phyloP scores from a whole-genome alignment of 1,140 invertebrate species.

The Plectus sambesii region DNA sequence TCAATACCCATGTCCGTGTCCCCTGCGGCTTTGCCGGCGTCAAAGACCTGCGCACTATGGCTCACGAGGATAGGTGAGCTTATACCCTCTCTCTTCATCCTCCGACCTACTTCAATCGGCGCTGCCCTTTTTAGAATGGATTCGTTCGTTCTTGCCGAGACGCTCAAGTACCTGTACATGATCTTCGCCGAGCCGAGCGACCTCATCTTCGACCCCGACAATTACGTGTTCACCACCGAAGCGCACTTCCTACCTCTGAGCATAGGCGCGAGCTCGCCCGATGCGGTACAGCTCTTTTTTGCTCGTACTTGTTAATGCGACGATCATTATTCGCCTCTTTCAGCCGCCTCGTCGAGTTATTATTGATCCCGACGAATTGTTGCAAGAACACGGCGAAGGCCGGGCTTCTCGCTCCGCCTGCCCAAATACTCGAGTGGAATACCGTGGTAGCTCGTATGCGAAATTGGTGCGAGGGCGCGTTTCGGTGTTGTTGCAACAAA shows the following conservation, averaged over 20 bases:
- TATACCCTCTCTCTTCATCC: too few species aligned
- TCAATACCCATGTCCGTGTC: conserved; percentile 80
- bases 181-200: conserved; percentile 80
- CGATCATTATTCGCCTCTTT: conserved; percentile 23
- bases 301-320: neutral
- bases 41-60: conserved; percentile 78
- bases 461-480: conserved; percentile 19
- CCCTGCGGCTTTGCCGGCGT: conserved; percentile 90
- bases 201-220: conserved; percentile 75
- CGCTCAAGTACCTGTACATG: conserved; percentile 91
- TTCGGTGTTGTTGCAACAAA: conserved; percentile 20
- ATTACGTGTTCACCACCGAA: conserved; percentile 93
- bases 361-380: conserved; percentile 36
- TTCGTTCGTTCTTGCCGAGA: conserved; percentile 92
- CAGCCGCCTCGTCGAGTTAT: conserved; percentile 39
- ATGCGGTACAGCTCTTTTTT: conserved; percentile 68
- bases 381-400: conserved; percentile 28
- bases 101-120: conserved; percentile 3
- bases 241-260: conserved; percentile 81
- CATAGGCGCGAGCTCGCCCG: conserved; percentile 48
- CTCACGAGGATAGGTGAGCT: conserved; percentile 64
- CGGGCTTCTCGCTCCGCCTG: too few species aligned
- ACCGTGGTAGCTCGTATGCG: too few species aligned
- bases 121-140: conserved; percentile 64
- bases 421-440: too few species aligned